Evolutionary conservation across 1,140 invertebrate genomes (phyloP).

Genomic region (Drosophila cardini): DNA sequence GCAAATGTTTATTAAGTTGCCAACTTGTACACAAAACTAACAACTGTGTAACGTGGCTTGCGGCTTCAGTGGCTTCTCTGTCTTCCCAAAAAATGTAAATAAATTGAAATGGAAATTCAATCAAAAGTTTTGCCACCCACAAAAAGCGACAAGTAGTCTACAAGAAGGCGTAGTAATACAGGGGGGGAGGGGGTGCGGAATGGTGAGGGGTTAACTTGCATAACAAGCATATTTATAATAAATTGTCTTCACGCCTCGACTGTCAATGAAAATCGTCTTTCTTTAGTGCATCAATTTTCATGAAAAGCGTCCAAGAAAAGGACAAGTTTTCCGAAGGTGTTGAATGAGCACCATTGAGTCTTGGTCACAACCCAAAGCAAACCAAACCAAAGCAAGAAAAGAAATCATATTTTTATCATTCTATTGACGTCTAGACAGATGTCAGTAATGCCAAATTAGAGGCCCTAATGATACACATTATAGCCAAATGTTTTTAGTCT

Average conservation of each 20-base stretch:
- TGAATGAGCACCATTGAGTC: background rate
- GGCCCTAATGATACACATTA: constrained; percentile 17
- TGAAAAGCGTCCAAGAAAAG: constrained; percentile 1
- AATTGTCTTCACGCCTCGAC: constrained; percentile 24
- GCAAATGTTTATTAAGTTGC: constrained; percentile 53
- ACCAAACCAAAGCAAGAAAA: too few relatives aligned
- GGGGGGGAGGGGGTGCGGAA: too few relatives aligned
- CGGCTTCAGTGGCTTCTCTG: constrained; percentile 13
- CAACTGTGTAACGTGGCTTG: constrained; percentile 37
- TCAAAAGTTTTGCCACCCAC: constrained; percentile 52
- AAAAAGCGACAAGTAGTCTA: background rate
- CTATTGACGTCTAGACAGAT: constrained; percentile 39
- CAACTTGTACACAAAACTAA: constrained; percentile 43
- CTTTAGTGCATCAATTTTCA: constrained; percentile 1
- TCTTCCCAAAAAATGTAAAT: constrained; percentile 35
- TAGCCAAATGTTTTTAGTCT: constrained; percentile 18
- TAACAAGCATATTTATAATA: constrained; percentile 31
- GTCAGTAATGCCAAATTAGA: constrained; percentile 39
- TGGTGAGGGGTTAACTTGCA: constrained; percentile 14
- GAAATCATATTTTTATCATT: constrained; percentile 1
- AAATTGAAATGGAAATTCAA: constrained; percentile 65
- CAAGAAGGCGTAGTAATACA: background rate
- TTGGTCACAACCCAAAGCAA: constrained; percentile 7
- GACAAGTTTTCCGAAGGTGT: too few relatives aligned
- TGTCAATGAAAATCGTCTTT: constrained; percentile 19